Percentiles rank a stretch among this genome's conserved stretches.
phyloP scores from a whole-genome alignment of 2,888 invertebrate species.

The Synergus laeviventris region DNA sequence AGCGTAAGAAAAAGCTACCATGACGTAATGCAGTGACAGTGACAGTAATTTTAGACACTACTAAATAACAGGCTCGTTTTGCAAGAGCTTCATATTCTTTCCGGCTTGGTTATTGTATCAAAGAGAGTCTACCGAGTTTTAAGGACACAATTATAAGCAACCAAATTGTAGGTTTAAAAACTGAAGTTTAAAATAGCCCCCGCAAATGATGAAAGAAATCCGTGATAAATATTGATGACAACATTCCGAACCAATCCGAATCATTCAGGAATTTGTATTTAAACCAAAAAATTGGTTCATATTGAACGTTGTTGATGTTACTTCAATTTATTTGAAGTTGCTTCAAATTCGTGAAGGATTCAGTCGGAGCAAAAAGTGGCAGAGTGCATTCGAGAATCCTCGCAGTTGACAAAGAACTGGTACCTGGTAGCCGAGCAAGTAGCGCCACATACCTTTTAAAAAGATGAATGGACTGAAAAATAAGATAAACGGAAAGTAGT shows the following conservation, averaged over 20 bases:
- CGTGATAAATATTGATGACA: too few species aligned
- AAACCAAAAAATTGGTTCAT: too few species aligned
- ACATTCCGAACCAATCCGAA: too few species aligned
- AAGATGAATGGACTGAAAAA: slow-evolving; percentile 62
- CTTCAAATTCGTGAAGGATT: neutral
- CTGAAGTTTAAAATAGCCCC: too few species aligned
- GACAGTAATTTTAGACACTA: slow-evolving; percentile 11
- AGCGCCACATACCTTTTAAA: slow-evolving; percentile 19
- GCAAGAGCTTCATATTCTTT: neutral
- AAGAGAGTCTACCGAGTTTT: neutral
- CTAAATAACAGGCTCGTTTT: neutral
- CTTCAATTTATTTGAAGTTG: neutral
- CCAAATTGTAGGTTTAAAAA: too few species aligned
- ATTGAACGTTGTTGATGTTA: too few species aligned
- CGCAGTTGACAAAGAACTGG: slow-evolving; percentile 24
- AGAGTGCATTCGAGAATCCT: neutral
- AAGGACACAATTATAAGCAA: too few species aligned
- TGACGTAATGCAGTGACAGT: slow-evolving; percentile 7
- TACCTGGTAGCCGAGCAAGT: slow-evolving; percentile 31
- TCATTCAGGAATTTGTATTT: too few species aligned
- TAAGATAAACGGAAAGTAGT: slow-evolving; percentile 64
- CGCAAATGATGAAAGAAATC: too few species aligned
- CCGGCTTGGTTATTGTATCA: neutral
- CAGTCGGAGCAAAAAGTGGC: neutral
- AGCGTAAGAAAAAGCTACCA: neutral